Evolutionary conservation across 2,888 invertebrate genomes (phyloP).

Genomic region (Serripes groenlandicus): DNA sequence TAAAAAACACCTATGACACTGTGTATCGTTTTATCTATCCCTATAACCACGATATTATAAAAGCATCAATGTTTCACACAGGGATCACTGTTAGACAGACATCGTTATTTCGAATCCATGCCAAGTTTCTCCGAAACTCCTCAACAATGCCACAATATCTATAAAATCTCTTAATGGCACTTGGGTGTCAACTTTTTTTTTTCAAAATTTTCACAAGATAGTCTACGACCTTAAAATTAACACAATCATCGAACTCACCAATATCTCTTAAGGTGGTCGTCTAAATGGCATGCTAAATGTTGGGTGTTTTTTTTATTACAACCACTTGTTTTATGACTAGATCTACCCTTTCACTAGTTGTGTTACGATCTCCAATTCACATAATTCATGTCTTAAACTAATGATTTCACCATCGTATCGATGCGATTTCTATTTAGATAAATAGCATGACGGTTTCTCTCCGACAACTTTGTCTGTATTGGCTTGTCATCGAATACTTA

Average conservation of each 20-base stretch:
- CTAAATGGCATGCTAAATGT: background rate
- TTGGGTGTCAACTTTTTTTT: constrained; percentile 23
- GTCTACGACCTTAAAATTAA: background rate
- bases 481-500: too few relatives aligned
- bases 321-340: too few relatives aligned
- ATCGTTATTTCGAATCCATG: background rate
- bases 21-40: constrained; percentile 1
- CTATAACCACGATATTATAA: constrained; percentile 5
- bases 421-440: too few relatives aligned
- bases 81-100: background rate
- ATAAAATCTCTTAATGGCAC: constrained; percentile 19
- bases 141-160: background rate
- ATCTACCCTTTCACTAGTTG: too few relatives aligned
- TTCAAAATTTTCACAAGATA: background rate
- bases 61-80: constrained; percentile 20
- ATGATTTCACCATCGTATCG: too few relatives aligned
- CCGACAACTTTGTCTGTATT: too few relatives aligned
- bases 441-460: too few relatives aligned
- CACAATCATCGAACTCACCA: background rate
- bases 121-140: constrained; percentile 15
- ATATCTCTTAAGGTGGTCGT: background rate
- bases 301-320: too few relatives aligned
- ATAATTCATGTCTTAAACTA: too few relatives aligned
- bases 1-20: constrained; percentile 1
- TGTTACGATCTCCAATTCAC: too few relatives aligned